A percentile compares a stretch with the other conserved stretches of the same genome.
Evolutionary conservation across 2,113 vertebrate genomes (phyloP).

Genomic region (Athene noctua): DNA sequence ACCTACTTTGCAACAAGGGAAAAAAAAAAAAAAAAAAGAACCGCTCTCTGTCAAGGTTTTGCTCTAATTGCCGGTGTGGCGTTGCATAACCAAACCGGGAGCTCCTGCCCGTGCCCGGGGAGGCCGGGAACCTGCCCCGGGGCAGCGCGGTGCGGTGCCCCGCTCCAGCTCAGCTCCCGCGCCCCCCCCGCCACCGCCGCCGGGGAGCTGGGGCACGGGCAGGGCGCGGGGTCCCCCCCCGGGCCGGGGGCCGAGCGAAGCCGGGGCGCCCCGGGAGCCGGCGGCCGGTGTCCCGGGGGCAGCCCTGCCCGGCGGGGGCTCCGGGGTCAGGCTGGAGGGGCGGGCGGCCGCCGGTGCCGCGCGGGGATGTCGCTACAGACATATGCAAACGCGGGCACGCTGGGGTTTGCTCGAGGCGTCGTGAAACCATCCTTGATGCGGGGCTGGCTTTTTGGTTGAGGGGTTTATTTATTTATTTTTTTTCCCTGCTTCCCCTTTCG

Average conservation of each 20-base stretch:
- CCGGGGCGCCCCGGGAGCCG: neutral
- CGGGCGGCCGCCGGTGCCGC: neutral
- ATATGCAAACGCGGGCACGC: neutral
- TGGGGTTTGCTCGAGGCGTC: neutral
- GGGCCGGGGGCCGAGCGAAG: too few species aligned
- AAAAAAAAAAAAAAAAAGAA: neutral
- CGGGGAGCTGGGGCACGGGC: neutral
- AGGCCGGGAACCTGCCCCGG: neutral
- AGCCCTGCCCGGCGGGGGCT: neutral
- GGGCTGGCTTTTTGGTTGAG: neutral
- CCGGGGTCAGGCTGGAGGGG: neutral
- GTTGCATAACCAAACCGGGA: constrained; percentile 67
- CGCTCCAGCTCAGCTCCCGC: too few species aligned
- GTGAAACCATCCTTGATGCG: constrained; percentile 9
- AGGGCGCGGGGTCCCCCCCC: neutral
- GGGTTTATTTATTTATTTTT: neutral
- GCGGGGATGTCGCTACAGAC: neutral
- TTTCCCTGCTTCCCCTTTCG: neutral
- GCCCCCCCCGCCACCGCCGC: neutral
- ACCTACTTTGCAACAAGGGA: constrained; percentile 61
- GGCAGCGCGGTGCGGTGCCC: neutral
- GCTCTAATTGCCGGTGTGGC: constrained; percentile 67
- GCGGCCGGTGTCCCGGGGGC: neutral
- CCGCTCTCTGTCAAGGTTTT: constrained; percentile 61
- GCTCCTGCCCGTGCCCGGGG: neutral